Percentiles rank a stretch among this genome's conserved stretches.
Evolutionary conservation across 2,797 vertebrate species (phyloP).

Genomic region (Enteromius mattozi): DNA sequence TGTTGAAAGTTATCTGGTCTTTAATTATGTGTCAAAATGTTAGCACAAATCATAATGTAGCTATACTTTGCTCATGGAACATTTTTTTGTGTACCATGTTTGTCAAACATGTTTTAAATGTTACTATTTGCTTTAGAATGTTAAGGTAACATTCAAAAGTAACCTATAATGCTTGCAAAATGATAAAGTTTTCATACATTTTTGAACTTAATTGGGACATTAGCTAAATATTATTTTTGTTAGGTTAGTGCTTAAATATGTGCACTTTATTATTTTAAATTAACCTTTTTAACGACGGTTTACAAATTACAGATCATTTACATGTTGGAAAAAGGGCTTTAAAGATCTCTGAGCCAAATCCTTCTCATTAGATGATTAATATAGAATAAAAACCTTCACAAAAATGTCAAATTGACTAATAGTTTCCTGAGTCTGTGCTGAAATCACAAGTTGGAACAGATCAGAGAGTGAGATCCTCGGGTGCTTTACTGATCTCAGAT

Average conservation of each 20-base stretch:
- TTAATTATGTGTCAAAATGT: background rate
- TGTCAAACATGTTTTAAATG: background rate
- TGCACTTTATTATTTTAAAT: too few species aligned
- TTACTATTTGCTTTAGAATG: background rate
- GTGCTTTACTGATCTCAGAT: background rate
- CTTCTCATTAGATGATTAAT: conserved; percentile 6
- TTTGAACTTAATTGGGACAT: background rate
- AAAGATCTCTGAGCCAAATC: background rate
- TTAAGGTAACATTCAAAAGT: background rate
- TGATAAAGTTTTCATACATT: too few species aligned
- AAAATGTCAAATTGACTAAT: conserved; percentile 5
- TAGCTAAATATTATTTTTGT: background rate
- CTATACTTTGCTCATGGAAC: background rate
- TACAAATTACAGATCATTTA: background rate
- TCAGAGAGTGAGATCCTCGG: background rate
- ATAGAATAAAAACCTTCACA: conserved; percentile 16
- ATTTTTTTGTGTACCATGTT: background rate
- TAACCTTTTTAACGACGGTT: too few species aligned
- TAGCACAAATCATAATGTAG: background rate
- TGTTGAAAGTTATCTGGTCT: background rate
- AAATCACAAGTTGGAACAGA: conserved; percentile 29
- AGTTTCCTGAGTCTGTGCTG: conserved; percentile 26
- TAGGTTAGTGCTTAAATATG: background rate
- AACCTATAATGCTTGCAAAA: background rate
- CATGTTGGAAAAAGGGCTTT: background rate